These are phyloP conservation scores for Acanthis flammea DNA, from an alignment of 2,797 vertebrate species.

Conservation along the genomic window DNA sequence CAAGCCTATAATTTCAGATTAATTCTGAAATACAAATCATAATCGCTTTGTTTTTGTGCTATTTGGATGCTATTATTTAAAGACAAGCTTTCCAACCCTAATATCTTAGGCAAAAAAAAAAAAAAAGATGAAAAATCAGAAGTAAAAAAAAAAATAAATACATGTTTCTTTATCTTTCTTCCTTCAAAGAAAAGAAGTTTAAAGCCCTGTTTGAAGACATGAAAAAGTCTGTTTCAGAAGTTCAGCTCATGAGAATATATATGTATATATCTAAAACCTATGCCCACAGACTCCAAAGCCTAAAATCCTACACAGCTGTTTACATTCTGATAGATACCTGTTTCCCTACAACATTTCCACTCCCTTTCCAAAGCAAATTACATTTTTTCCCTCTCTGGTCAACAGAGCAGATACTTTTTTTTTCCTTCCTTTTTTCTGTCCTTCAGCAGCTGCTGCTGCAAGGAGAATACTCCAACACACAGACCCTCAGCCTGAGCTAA, in stretches of 20 bases:
- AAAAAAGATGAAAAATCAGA: neutral
- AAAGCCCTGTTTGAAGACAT: neutral
- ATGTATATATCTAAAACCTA: neutral
- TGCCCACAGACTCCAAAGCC: neutral
- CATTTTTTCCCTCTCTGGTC: neutral
- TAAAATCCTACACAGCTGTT: neutral
- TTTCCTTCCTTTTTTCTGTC: neutral
- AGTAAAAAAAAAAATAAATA: neutral
- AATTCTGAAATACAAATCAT: neutral
- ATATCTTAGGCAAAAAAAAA: neutral
- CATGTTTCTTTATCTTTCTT: neutral
- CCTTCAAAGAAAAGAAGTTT: neutral
- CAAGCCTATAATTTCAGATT: neutral
- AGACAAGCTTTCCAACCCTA: neutral
- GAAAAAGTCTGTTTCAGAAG: neutral
- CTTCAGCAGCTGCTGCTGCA: neutral
- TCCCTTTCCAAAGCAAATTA: neutral
- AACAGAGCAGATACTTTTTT: neutral
- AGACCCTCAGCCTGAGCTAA: neutral
- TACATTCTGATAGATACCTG: neutral
- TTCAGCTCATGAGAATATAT: neutral
- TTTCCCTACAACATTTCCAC: neutral
- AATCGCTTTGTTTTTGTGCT: neutral
- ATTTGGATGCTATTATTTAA: neutral
- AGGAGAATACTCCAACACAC: neutral